Percentiles rank a stretch among this genome's conserved stretches.
Conservation (phyloP, 2,113 vertebrate genomes). For the Pteropus alecto region DNA sequence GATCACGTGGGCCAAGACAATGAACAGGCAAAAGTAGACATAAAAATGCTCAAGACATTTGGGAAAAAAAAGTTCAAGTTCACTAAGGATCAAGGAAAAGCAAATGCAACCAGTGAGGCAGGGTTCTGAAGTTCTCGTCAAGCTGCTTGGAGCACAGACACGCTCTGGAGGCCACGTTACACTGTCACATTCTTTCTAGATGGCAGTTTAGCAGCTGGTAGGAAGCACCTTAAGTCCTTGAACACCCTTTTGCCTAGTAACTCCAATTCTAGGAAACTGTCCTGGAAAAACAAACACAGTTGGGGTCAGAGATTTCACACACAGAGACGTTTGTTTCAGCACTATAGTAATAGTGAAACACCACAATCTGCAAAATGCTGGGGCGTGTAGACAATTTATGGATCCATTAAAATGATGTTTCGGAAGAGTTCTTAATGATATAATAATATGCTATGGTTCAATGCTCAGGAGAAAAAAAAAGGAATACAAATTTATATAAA, state of each 20-base stretch:
- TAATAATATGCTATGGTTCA: background rate
- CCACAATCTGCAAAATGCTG: background rate
- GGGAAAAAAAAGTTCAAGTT: background rate
- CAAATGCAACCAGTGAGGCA: background rate
- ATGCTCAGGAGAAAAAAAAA: background rate
- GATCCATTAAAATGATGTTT: background rate
- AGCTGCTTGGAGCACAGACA: background rate
- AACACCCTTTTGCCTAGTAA: conserved; percentile 14
- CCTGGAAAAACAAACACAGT: background rate
- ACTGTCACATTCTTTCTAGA: background rate
- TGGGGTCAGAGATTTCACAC: conserved; percentile 28
- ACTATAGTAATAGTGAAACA: background rate
- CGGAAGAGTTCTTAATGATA: background rate
- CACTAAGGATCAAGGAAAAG: background rate
- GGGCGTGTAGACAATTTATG: background rate
- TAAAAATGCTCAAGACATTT: background rate
- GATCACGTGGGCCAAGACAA: background rate
- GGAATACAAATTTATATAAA: background rate
- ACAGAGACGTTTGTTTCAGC: background rate
- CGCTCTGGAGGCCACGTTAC: background rate
- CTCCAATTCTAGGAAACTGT: conserved; percentile 21
- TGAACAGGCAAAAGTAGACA: background rate
- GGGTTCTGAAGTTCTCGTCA: background rate
- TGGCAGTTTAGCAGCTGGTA: background rate
- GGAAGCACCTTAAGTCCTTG: background rate